These are phyloP conservation scores for Electrophaes corylata DNA, from an alignment of 2,888 invertebrate species.

Conservation along the genomic window DNA sequence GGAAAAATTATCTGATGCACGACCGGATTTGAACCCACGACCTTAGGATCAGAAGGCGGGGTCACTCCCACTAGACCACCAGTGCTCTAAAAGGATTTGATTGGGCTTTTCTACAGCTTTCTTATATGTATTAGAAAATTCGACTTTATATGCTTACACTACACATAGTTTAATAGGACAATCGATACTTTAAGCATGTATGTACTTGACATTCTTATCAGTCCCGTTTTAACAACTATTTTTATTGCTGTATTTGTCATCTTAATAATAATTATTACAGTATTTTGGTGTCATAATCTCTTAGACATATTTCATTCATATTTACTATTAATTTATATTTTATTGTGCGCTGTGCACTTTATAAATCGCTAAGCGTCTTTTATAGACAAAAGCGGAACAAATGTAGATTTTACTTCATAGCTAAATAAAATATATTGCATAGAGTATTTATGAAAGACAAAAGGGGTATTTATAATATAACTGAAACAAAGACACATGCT, in stretches of 20 bases:
- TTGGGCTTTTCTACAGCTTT: constrained; percentile 35
- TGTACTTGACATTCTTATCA: constrained; percentile 28
- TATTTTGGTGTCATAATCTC: constrained; percentile 79
- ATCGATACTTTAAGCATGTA: constrained; percentile 17
- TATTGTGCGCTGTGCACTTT: constrained; percentile 33
- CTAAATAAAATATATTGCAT: constrained; percentile 5
- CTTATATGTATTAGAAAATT: constrained; percentile 16
- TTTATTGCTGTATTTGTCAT: constrained; percentile 47
- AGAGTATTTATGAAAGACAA: neutral
- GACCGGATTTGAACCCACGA: no score
- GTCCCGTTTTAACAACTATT: constrained; percentile 40
- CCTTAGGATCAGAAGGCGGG: no score
- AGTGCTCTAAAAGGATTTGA: no score
- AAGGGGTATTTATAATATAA: neutral
- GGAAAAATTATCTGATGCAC: no score
- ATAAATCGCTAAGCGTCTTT: constrained; percentile 22
- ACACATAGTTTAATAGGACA: constrained; percentile 15
- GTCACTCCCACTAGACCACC: no score
- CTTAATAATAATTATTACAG: constrained; percentile 54
- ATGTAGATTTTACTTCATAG: neutral
- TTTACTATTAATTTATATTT: constrained; percentile 35
- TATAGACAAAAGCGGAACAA: constrained; percentile 12
- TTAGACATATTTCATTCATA: constrained; percentile 44
- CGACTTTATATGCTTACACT: constrained; percentile 23
- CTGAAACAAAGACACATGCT: neutral